Base-by-base conservation (phyloP, 2,797 vertebrate genomes). In the Tokudaia tokunoshimensis region DNA sequence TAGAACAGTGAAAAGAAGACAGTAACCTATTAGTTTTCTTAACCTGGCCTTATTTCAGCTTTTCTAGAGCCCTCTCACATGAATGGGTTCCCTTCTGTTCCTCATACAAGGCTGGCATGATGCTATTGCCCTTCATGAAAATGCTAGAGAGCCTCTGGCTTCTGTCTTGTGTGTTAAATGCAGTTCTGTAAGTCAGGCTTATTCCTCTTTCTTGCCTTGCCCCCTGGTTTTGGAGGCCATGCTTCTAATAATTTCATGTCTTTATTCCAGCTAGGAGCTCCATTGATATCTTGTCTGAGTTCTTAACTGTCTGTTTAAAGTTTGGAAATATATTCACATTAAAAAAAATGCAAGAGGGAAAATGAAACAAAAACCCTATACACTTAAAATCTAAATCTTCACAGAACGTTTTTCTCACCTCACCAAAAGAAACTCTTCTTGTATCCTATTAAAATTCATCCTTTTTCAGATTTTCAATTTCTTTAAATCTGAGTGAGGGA, bases 401-500 rank as follows among this genome's bases (percentile, higher is more conserved):
- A 76, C 59, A 92, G 61, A 95, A 89, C 83, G 6, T 83, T 93
- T 93, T 91, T 88, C 92, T 94, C 52, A 74, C 52, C 89, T n/a
- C 5, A 81, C 24, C 75, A 92, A 90, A 92, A 90, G 85, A 93
- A 84, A 50, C 3, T 87, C 13, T 84, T 4, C 20, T 91, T 87
- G 6, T 47, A 13, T 75, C 29, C 44, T 93, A 93, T 19, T 94
- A 59, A 97, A 96, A 82, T 88, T 86, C 31, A 70, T 8, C 14
- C 31, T 83, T 93, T 74, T 89, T 91, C 37, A 92, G 20, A 90
- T 94, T 89, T 91, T 95, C 19, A 76, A 57, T 95, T 95, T 94
- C 67, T 91, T 92, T 79, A 94, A 81, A 95, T 88, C 41, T 93
- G 14, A 88, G 31, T 91, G 17, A 91, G 76, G 6, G 93, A 96